These are phyloP conservation scores for Autographa gamma DNA, from an alignment of 2,888 invertebrate genomes.

Conservation along the genomic window DNA sequence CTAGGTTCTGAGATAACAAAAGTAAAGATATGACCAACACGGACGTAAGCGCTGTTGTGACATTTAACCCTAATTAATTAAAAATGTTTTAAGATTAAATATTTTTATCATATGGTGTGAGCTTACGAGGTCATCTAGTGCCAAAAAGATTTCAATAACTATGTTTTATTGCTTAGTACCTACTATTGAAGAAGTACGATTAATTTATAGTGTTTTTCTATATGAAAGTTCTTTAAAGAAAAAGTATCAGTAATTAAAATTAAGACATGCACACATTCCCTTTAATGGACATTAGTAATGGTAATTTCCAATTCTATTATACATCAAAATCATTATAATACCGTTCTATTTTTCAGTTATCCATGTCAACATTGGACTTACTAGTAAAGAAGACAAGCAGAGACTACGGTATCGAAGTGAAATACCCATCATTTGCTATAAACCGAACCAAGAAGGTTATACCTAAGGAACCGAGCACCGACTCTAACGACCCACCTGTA, in stretches of 20 bases:
- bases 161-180: too few species aligned
- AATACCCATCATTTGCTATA: slow-evolving; percentile 70
- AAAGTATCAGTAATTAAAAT: too few species aligned
- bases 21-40: neutral
- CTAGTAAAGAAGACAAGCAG: slow-evolving; percentile 74
- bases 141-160: slow-evolving; percentile 1
- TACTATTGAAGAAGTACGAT: too few species aligned
- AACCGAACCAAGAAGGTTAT: slow-evolving; percentile 51
- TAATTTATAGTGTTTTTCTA: too few species aligned
- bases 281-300: too few species aligned
- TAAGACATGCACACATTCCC: too few species aligned
- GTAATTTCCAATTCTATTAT: too few species aligned
- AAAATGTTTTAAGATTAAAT: neutral
- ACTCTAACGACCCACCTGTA: slow-evolving; percentile 70
- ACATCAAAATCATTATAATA: too few species aligned
- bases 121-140: neutral
- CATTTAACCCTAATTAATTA: slow-evolving; percentile 15
- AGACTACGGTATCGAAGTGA: slow-evolving; percentile 69
- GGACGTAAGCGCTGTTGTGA: neutral
- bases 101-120: neutral
- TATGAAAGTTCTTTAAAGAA: too few species aligned
- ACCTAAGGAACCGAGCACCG: slow-evolving; percentile 51
- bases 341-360: slow-evolving; percentile 82
- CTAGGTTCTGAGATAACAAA: neutral
- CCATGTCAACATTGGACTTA: slow-evolving; percentile 90